These are phyloP conservation scores for Phodopus roborovskii DNA, from an alignment of 2,113 vertebrate genomes.

Conservation along the genomic window DNA sequence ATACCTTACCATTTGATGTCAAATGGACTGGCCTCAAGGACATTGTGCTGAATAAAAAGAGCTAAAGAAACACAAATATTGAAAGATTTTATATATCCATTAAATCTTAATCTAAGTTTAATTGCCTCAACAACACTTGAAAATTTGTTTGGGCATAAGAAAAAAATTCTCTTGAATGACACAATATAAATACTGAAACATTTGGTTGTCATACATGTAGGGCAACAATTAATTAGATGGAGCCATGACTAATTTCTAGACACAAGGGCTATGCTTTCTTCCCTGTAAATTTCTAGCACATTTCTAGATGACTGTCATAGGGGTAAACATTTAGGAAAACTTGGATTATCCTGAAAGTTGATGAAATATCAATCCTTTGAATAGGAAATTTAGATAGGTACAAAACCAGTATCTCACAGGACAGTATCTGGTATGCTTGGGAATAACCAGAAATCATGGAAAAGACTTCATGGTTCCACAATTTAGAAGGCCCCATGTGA, in stretches of 20 bases:
- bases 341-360: neutral
- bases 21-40: neutral
- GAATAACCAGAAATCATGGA: neutral
- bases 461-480: neutral
- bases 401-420: neutral
- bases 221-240: neutral
- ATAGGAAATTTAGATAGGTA: neutral
- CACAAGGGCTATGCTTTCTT: neutral
- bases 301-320: neutral
- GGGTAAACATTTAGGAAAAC: neutral
- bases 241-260: neutral
- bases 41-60: neutral
- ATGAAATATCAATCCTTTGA: neutral
- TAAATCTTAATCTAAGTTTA: neutral
- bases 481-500: neutral
- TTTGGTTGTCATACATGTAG: neutral
- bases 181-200: neutral
- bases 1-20: neutral
- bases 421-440: neutral
- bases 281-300: neutral
- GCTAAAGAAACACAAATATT: neutral
- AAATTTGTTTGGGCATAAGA: neutral
- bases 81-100: neutral
- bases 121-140: conserved; percentile 13
- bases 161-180: neutral